Evolutionary conservation across 1,140 invertebrate species (phyloP), one percentile per base, ranked within the genome.

Genomic region (Sitobion miscanthi): DNA sequence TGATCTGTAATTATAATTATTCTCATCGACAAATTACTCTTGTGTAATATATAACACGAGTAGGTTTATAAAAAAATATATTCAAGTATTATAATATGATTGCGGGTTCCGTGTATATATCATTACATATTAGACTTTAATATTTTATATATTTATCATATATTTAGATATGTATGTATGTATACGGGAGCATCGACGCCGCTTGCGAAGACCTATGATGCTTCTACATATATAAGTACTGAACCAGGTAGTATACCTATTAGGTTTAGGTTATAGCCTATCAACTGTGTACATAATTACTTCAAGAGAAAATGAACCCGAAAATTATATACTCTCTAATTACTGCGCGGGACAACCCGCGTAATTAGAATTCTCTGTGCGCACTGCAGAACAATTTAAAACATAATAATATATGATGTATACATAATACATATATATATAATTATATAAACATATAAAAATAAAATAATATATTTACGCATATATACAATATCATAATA

Each of bases 291-390:
- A 62, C 25, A 62, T 62, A 62, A 62, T 62, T 25, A 45, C 42
- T 3, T 42, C 11, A 47, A 45, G 42, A 45, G 42, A 30, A 86
- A 45, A 47, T 86, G 42, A 86, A 86, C 83, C 25, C 3, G 42
- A 86, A 86, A 86, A 86, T 86, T 45, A 69, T 69, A 69, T n/a
- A 47, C 83, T 86, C 25, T 47, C 83, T 23, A 45, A 83, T 83
- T 42, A 83, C 21, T 38, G 30, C 14, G 11, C 30, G 35, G 5
- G 42, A 47, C 42, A 9, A 30, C 83, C 23, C 7, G 4, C 9
- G 38, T 42, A 86, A 86, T 45, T 42, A 86, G 8, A 86, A 25
- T 42, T 83, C 82, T 85, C 23, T 38, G 1, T 38, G 83, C 38
- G 23, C 38, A 45, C 9, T 47, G 42, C 42, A 45, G 11, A 86